These are phyloP conservation scores for Hydra vulgaris DNA, from an alignment of 30 jellyfish, hydroid and myxozoan species.

Conservation along the genomic window DNA sequence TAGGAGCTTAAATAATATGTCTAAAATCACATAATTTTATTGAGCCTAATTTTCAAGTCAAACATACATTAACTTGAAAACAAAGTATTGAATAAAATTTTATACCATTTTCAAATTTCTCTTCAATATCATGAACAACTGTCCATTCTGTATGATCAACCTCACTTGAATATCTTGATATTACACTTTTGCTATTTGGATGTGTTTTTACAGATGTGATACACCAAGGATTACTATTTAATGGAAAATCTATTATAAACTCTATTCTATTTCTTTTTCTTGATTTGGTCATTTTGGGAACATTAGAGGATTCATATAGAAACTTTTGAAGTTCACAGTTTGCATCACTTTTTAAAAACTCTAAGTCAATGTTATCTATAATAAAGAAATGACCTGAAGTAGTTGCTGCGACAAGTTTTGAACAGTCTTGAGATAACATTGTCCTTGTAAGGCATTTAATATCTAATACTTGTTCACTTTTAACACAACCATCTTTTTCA, in stretches of 20 bases:
- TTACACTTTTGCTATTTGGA: conserved; percentile 68
- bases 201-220: conserved; percentile 67
- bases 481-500: conserved; percentile 38
- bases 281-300: neutral
- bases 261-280: conserved; percentile 38
- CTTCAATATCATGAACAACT: conserved; percentile 25
- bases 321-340: conserved; percentile 3
- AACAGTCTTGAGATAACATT: conserved; percentile 36
- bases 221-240: conserved; percentile 53
- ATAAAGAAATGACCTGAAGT: conserved; percentile 49
- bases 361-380: conserved; percentile 45
- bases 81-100: neutral
- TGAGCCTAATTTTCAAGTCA: too few relatives aligned
- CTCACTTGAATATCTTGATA: conserved; percentile 48
- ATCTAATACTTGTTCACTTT: conserved; percentile 26
- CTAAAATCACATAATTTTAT: too few relatives aligned
- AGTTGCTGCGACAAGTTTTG: conserved; percentile 55
- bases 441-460: conserved; percentile 43
- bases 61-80: neutral
- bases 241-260: conserved; percentile 41
- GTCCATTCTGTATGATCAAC: conserved; percentile 47
- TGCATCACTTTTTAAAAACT: conserved; percentile 13
- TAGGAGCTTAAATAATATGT: too few relatives aligned
- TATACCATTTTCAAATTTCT: neutral
- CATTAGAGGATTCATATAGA: neutral